Percentiles rank a stretch among this genome's conserved stretches.
phyloP scores from a whole-genome alignment of 2,888 invertebrate species.

The Mesorhabditis belari region DNA sequence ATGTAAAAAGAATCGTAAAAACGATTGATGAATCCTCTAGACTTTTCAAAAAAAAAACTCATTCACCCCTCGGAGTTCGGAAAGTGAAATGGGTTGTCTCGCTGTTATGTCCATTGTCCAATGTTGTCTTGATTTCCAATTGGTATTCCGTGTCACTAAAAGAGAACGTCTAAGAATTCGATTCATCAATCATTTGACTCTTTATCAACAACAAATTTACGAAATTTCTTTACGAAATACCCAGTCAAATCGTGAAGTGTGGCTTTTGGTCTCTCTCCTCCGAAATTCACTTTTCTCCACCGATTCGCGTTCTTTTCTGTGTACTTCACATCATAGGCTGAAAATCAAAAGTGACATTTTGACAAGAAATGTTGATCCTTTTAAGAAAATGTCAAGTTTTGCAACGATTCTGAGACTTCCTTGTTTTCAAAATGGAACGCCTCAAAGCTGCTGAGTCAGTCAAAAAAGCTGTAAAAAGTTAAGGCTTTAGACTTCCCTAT shows the following conservation, averaged over 20 bases:
- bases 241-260: conserved; percentile 39
- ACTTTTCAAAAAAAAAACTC: too few relatives aligned
- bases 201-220: conserved; percentile 1
- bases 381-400: too few relatives aligned
- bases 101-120: conserved; percentile 34
- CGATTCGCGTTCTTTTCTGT: conserved; percentile 24
- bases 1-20: too few relatives aligned
- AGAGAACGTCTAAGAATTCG: not conserved
- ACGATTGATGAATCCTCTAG: too few relatives aligned
- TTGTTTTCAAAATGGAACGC: too few relatives aligned
- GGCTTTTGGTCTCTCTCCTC: conserved; percentile 37
- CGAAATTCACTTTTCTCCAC: conserved; percentile 42
- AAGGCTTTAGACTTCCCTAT: too few relatives aligned
- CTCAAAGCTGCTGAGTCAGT: too few relatives aligned
- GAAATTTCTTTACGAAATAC: conserved; percentile 15
- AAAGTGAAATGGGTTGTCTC: conserved; percentile 47
- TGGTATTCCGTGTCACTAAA: conserved; percentile 50
- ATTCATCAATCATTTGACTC: not conserved
- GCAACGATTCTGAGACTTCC: too few relatives aligned
- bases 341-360: conserved; percentile 6
- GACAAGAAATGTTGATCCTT: too few relatives aligned
- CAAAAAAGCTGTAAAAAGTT: too few relatives aligned
- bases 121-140: conserved; percentile 40
- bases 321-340: conserved; percentile 48
- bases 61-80: conserved; percentile 32